Percentiles rank a stretch among this genome's conserved stretches.
Conservation (phyloP, 2,888 invertebrate genomes). For the Tipula helvola region DNA sequence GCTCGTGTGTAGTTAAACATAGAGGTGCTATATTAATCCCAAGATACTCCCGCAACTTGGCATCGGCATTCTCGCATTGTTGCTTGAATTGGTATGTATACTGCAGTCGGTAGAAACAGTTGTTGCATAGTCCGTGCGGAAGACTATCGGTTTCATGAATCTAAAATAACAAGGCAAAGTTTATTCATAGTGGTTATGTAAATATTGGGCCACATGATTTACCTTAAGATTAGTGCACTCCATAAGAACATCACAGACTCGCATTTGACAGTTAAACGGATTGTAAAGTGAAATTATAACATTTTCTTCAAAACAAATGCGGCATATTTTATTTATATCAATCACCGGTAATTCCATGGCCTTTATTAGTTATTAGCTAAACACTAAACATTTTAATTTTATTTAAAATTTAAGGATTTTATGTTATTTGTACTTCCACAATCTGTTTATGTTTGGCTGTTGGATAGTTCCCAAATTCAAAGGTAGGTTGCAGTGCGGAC, state of each 20-base stretch:
- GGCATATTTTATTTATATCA: conserved; percentile 24
- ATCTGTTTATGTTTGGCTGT: background rate
- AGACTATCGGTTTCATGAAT: conserved; percentile 22
- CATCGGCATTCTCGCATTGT: conserved; percentile 25
- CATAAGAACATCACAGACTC: background rate
- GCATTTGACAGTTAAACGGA: background rate
- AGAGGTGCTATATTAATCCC: background rate
- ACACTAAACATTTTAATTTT: background rate
- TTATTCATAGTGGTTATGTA: background rate
- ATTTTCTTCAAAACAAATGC: conserved; percentile 26
- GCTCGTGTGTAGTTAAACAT: background rate
- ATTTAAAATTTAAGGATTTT: background rate
- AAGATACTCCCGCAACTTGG: conserved; percentile 23
- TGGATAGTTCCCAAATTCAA: background rate
- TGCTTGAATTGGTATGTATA: conserved; percentile 27
- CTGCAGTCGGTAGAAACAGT: conserved; percentile 25
- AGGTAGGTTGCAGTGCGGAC: background rate
- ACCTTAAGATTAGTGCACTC: conserved; percentile 5
- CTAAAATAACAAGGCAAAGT: conserved; percentile 15
- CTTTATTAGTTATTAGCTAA: background rate
- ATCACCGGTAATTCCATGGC: background rate
- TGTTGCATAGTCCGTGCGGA: conserved; percentile 25
- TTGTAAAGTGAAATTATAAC: conserved; percentile 20
- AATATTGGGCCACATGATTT: background rate
- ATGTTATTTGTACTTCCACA: background rate